phyloP scores from a whole-genome alignment of 2,797 vertebrate genomes.

The Bucorvus abyssinicus region DNA sequence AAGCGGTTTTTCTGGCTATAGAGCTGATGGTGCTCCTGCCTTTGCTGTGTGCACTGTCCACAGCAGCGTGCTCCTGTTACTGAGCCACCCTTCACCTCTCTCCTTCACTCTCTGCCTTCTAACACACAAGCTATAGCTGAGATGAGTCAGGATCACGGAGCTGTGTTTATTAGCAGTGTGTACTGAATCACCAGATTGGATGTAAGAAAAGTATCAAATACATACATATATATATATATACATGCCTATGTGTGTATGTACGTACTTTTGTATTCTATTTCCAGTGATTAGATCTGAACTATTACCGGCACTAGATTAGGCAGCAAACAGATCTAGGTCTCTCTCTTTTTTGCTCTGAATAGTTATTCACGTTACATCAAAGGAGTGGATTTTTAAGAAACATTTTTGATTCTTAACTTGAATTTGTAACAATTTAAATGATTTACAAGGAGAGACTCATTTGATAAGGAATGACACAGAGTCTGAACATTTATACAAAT shows the following conservation, averaged over 20 bases:
- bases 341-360: not conserved
- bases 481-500: conserved; percentile 18
- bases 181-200: not conserved
- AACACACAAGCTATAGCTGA: not conserved
- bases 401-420: conserved; percentile 14
- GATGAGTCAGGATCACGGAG: not conserved
- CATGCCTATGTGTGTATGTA: not conserved
- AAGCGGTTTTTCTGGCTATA: not conserved
- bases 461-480: conserved; percentile 42
- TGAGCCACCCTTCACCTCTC: not conserved
- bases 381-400: conserved; percentile 12
- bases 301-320: not conserved
- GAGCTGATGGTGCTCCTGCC: not conserved
- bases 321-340: not conserved
- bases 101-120: not conserved
- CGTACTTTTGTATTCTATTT: not conserved
- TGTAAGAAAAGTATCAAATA: not conserved
- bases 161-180: not conserved
- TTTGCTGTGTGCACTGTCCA: not conserved
- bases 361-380: not conserved
- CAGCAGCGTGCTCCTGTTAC: not conserved
- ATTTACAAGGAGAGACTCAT: conserved; percentile 31
- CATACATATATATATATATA: not conserved
- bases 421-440: conserved; percentile 46
- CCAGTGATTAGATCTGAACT: not conserved